phyloP scores from a whole-genome alignment of 2,888 invertebrate species.

The Cataglyphis albicans region DNA sequence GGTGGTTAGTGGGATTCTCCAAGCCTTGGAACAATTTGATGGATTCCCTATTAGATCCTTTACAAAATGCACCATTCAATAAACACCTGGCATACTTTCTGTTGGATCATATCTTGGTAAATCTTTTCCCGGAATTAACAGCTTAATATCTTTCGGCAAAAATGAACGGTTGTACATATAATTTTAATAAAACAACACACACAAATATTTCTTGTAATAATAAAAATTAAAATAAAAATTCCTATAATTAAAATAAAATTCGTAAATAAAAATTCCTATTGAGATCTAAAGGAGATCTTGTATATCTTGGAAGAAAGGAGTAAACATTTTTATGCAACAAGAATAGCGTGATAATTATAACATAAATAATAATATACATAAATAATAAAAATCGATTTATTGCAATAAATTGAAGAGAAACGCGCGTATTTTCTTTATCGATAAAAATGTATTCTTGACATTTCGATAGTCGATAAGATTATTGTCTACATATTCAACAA shows the following conservation, averaged over 20 bases:
- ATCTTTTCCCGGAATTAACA: conserved; percentile 91
- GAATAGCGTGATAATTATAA: neutral
- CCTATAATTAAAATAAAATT: no score
- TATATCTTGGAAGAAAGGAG: neutral
- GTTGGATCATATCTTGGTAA: conserved; percentile 91
- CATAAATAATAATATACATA: no score
- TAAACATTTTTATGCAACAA: neutral
- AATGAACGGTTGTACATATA: conserved; percentile 35
- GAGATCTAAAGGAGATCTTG: neutral
- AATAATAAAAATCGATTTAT: neutral
- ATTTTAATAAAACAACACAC: neutral
- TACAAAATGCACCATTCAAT: conserved; percentile 88
- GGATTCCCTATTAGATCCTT: conserved; percentile 82
- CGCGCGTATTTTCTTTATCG: neutral
- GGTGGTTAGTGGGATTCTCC: conserved; percentile 80
- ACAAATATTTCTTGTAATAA: neutral
- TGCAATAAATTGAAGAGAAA: neutral
- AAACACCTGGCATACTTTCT: conserved; percentile 92
- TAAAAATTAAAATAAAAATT: no score
- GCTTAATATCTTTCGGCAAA: conserved; percentile 4
- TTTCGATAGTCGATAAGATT: conserved; percentile 10
- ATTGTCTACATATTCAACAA: neutral
- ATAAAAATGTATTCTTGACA: neutral
- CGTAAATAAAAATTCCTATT: conserved; percentile 11
- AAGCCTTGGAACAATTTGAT: conserved; percentile 81